These are phyloP conservation scores for Engraulis encrasicolus DNA, from an alignment of 2,113 vertebrate genomes.

Conservation along the genomic window DNA sequence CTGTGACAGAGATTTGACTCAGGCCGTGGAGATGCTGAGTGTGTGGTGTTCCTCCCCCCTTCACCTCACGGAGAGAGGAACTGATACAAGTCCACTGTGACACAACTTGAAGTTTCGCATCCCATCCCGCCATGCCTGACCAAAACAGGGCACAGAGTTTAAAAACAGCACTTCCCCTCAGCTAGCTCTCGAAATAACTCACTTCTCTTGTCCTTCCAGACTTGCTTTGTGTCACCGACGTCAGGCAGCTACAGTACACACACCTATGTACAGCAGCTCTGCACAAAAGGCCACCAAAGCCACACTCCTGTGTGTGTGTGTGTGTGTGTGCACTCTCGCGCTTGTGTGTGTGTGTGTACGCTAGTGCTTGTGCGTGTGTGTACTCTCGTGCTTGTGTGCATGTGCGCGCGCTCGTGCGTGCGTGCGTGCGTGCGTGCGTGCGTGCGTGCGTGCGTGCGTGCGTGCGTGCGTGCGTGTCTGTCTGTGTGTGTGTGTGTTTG, in stretches of 20 bases:
- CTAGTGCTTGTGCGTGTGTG: no score
- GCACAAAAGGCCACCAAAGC: background rate
- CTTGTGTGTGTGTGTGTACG: no score
- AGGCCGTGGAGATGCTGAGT: background rate
- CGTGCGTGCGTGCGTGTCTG: no score
- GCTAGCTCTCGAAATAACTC: background rate
- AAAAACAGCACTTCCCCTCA: background rate
- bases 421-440: no score
- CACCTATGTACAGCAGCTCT: background rate
- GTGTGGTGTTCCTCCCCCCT: background rate
- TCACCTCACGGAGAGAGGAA: background rate
- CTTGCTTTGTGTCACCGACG: background rate
- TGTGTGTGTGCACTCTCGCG: no score
- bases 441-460: no score
- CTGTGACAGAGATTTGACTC: background rate
- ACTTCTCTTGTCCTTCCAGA: background rate
- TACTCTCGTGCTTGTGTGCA: no score
- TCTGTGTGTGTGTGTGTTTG: no score
- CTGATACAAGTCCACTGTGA: slow-evolving; percentile 7
- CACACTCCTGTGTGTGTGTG: background rate
- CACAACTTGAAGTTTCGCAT: background rate
- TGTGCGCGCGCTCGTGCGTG: no score
- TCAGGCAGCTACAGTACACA: background rate
- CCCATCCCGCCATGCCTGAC: background rate
- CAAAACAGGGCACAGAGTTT: background rate